Conservation (phyloP, 2,888 invertebrate species). For the Luperina nickerlii region DNA sequence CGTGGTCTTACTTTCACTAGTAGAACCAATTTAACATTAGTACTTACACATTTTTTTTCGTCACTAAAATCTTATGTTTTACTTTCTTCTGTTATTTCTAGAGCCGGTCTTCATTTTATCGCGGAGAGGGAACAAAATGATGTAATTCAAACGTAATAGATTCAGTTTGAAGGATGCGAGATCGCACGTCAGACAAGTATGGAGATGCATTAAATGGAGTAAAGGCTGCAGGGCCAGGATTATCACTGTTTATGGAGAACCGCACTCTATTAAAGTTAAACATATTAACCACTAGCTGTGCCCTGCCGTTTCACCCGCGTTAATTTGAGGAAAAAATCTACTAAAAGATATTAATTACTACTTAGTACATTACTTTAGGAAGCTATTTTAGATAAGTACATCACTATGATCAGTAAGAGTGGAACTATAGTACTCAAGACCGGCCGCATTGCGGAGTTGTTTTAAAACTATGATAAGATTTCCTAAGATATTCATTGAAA, state of each 20-base stretch:
- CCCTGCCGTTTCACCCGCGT: no score
- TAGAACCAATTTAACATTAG: background rate
- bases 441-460: no score
- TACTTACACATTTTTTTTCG: background rate
- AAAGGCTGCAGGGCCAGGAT: slow-evolving; percentile 34
- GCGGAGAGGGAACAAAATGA: slow-evolving; percentile 22
- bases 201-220: slow-evolving; percentile 38
- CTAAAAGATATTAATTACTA: no score
- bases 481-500: no score
- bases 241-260: slow-evolving; percentile 13
- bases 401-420: no score
- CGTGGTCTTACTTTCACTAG: background rate
- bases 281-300: slow-evolving; percentile 23
- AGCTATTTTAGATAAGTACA: no score
- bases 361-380: no score
- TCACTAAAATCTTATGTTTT: no score
- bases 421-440: no score
- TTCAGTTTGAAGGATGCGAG: slow-evolving; percentile 31
- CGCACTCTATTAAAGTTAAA: slow-evolving; percentile 20
- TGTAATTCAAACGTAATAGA: slow-evolving; percentile 2
- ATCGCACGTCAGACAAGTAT: slow-evolving; percentile 25
- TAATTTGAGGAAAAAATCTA: no score
- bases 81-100: background rate
- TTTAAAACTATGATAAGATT: no score
- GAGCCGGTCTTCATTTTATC: slow-evolving; percentile 7